Evolutionary conservation across 2,797 vertebrate species (phyloP).

Genomic region (Bryconaethiops microstoma): DNA sequence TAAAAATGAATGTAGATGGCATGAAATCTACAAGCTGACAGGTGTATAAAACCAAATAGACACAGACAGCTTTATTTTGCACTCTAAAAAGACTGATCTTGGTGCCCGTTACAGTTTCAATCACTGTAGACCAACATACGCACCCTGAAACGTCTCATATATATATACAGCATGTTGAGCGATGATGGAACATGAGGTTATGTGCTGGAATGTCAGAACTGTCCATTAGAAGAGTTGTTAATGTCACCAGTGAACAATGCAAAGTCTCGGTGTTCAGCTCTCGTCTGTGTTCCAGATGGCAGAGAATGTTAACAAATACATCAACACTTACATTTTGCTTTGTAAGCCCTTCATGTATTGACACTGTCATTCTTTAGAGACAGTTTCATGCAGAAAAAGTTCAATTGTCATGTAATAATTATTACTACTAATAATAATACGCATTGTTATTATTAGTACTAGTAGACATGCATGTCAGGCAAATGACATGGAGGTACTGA

Average conservation of each 20-base stretch:
- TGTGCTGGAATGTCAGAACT: background rate
- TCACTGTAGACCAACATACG: background rate
- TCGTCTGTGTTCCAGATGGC: slow-evolving; percentile 18
- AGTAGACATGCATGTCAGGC: too few species aligned
- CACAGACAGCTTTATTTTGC: background rate
- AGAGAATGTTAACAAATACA: background rate
- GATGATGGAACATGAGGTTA: background rate
- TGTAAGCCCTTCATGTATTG: background rate
- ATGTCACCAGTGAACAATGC: background rate
- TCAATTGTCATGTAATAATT: too few species aligned
- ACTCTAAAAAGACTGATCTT: background rate
- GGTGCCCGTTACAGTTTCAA: background rate
- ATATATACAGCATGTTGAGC: background rate
- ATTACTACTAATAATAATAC: background rate
- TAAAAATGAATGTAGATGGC: background rate
- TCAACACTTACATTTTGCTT: background rate
- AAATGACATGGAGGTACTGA: too few species aligned
- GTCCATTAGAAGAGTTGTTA: background rate
- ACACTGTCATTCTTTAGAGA: too few species aligned
- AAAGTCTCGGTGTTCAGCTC: background rate
- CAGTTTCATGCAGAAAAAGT: background rate
- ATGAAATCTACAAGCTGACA: background rate
- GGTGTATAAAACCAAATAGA: background rate
- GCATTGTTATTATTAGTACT: too few species aligned
- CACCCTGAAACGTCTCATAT: background rate